Conservation (phyloP, 2,113 vertebrate species). For the Triplophysa rosa region DNA sequence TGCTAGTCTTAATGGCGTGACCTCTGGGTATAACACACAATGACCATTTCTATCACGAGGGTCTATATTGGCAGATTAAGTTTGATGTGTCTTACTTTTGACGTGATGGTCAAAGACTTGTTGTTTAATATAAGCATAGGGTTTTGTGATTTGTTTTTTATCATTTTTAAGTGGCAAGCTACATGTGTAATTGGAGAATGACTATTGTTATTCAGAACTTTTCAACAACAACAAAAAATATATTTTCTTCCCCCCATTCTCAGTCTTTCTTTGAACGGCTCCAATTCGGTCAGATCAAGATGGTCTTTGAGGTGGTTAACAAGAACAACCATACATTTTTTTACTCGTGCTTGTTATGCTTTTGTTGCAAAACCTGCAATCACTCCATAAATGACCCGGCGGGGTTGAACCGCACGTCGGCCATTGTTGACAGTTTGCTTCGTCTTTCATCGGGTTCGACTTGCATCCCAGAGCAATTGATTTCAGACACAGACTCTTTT, state of each 20-base stretch:
- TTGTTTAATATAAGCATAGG: neutral
- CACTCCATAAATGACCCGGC: conserved; percentile 58
- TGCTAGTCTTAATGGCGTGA: conserved; percentile 28
- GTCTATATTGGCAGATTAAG: conserved; percentile 25
- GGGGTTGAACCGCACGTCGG: conserved; percentile 47
- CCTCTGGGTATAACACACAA: conserved; percentile 5
- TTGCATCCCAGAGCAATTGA: conserved; percentile 68
- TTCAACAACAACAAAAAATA: neutral
- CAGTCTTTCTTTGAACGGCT: neutral
- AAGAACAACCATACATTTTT: neutral
- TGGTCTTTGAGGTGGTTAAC: neutral
- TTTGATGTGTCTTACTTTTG: conserved; percentile 37
- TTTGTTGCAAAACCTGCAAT: conserved; percentile 60
- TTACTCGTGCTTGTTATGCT: neutral
- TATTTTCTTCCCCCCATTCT: neutral
- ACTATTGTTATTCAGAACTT: conserved; percentile 1
- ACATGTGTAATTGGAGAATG: conserved; percentile 8
- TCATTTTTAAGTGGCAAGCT: conserved; percentile 1
- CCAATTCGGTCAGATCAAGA: neutral
- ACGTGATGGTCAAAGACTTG: neutral
- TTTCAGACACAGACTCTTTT: conserved; percentile 62
- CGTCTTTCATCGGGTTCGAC: conserved; percentile 51
- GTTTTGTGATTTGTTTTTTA: neutral
- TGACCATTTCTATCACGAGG: neutral
- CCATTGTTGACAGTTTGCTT: conserved; percentile 47